Evolutionary conservation across 2,797 vertebrate genomes (phyloP), one percentile per base, ranked within the genome.

Genomic region (Fratercula arctica): DNA sequence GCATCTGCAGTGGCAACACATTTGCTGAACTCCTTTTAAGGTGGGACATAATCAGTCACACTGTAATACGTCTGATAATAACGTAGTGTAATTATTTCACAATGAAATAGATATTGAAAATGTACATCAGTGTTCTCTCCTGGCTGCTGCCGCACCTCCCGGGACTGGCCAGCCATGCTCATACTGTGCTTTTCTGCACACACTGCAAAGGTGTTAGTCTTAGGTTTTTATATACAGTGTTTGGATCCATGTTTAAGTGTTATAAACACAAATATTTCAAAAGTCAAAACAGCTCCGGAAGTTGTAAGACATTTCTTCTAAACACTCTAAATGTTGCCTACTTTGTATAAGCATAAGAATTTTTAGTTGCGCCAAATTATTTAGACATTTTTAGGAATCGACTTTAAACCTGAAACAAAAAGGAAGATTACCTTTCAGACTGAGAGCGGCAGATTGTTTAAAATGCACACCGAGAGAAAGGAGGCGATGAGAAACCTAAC

Each of bases 141-240:
- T 25, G 19, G 31, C 11, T 51, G 37, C 37, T 75, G 64, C 51
- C 28, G 4, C 6, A 41, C 19, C 13, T 35, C 23, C 33, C 1
- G 4, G 13, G 41, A 35, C 16, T 3, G 1, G 11, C 10, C 57
- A 31, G 1, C 20, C 2, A 1, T 20, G 33, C 37, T 82, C 16
- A 10, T 21, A 31, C 17, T 0, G 1, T 23, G 46, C 53, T 18
- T 41, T 59, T 79, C 45, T 57, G 45, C 48, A 19, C 0, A 1
- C 2, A 1, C 39, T 28, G 7, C 33, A 31, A 63, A 87, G 25
- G 18, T 57, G 8, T 35, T 31, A 28, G 14, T n/a, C 24, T 33
- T 33, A 33, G 25, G 5, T 6, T 64, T 61, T 80, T 50, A 24
- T 46, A 43, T 23, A 4, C 6, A 41, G 43, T n/a, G 19, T 61